Base-by-base conservation (phyloP, 1,140 invertebrate genomes). In the Chionoecetes opilio region DNA sequence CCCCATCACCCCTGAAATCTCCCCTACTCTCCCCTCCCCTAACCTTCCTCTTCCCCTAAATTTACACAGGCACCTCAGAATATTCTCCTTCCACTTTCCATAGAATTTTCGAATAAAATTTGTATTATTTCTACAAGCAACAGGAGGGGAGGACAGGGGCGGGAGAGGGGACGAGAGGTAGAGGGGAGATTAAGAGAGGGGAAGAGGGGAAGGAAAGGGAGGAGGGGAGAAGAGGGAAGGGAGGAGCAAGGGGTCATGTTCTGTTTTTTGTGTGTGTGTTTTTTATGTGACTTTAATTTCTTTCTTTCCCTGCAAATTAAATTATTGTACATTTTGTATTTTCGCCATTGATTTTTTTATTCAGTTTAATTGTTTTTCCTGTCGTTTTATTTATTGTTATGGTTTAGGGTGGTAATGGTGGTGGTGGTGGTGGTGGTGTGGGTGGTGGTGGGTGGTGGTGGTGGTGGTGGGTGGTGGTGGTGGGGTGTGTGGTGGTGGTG, bases 81-180 rank as follows among this genome's bases (percentile, higher is more conserved):
- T 75, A 75, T 75, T 75, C 63, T 75, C 63, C 63, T 75, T 75
- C 63, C 63, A 26, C 6, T 75, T n/a, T 75, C 63, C 63, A 75
- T 75, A 75, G 11, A 75, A 75, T 75, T 75, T 75, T n/a, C 63
- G 63, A 75, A 75, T 75, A 75, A 75, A 75, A 75, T 75, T 75
- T 75, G 63, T 75, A 75, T 75, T 75, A 75, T 75, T 75, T 75
- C 63, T 26, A 75, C 63, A 75, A 75, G 63, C 63, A 75, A 46
- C 21, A n/a, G 63, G n/a, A 75, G 84, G 32, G 84, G 35, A 31
- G 32, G 32, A 14, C 84, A 17, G 84, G 3, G 84, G 32, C 31
- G n/a, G 29, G 14, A 14, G n/a, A 75, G 3, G 11, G 9, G 26
- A 9, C 21, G n/a, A 2, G 32, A 14, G 84, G 35, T 0, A 14